A percentile compares a stretch with the other conserved stretches of the same genome.
phyloP scores from a whole-genome alignment of 2,888 invertebrate species.

The Xanthorhoe designata region DNA sequence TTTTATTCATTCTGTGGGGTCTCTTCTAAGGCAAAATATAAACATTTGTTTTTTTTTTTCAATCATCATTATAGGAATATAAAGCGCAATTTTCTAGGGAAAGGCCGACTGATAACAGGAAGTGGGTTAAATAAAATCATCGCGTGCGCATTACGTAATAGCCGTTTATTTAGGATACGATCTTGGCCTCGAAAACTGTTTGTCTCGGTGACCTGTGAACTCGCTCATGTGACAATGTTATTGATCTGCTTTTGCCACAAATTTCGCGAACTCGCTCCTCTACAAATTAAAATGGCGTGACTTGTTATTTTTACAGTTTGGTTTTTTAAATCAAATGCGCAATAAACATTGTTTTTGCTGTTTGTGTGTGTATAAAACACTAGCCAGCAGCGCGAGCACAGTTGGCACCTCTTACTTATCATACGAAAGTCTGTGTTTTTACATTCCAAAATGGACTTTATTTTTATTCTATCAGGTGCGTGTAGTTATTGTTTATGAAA shows the following conservation, averaged over 20 bases:
- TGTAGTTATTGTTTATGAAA: too few relatives aligned
- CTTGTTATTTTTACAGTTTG: too few relatives aligned
- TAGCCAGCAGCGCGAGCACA: too few relatives aligned
- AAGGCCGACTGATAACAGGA: slow-evolving; percentile 24
- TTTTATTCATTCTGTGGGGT: too few relatives aligned
- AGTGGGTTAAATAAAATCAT: slow-evolving; percentile 20
- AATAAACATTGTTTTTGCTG: not conserved
- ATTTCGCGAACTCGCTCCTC: not conserved
- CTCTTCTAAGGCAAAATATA: too few relatives aligned
- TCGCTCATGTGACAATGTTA: slow-evolving; percentile 54
- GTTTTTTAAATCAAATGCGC: too few relatives aligned
- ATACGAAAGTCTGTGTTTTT: too few relatives aligned
- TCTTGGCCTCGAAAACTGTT: slow-evolving; percentile 71
- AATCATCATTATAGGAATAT: slow-evolving; percentile 1
- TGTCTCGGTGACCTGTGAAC: slow-evolving; percentile 60
- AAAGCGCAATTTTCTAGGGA: slow-evolving; percentile 5
- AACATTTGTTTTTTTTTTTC: not conserved
- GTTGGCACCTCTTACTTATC: too few relatives aligned
- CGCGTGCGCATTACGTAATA: slow-evolving; percentile 47
- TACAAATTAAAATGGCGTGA: too few relatives aligned
- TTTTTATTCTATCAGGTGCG: too few relatives aligned
- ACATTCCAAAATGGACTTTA: too few relatives aligned
- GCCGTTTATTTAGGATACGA: slow-evolving; percentile 49
- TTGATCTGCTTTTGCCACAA: slow-evolving; percentile 37
- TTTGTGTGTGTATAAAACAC: too few relatives aligned